A percentile compares a stretch with the other conserved stretches of the same genome.
Conservation (phyloP, 2,113 vertebrate genomes). For the Phycodurus eques region DNA sequence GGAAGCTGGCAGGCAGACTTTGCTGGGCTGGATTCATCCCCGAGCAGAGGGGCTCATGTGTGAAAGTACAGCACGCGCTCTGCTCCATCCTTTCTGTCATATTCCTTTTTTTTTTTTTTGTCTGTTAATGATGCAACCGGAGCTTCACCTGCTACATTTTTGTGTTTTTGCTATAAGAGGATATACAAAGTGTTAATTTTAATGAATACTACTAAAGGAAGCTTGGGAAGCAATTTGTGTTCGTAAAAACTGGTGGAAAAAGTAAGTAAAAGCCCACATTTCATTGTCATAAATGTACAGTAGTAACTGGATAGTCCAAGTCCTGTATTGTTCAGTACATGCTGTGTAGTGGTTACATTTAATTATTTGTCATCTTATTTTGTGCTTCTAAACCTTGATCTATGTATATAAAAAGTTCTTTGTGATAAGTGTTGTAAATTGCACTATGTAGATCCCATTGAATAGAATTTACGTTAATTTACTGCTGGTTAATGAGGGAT, state of each 20-base stretch:
- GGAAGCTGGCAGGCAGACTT: slow-evolving; percentile 33
- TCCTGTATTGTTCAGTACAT: background rate
- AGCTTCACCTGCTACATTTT: background rate
- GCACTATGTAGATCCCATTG: background rate
- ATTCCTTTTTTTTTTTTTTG: background rate
- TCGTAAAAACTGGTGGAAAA: background rate
- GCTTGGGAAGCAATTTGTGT: background rate
- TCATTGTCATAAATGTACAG: background rate
- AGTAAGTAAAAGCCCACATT: background rate
- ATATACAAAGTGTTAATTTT: background rate
- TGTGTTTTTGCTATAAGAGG: background rate
- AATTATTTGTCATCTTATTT: background rate
- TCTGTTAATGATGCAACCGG: background rate
- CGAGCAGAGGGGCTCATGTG: slow-evolving; percentile 24
- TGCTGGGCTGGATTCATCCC: slow-evolving; percentile 13
- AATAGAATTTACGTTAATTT: background rate
- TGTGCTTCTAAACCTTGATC: background rate
- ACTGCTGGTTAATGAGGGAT: background rate
- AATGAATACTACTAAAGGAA: background rate
- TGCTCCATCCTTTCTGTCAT: background rate
- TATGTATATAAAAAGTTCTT: too few relatives aligned
- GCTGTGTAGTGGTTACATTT: background rate
- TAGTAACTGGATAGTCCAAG: background rate
- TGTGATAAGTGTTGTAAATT: background rate
- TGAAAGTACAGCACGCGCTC: slow-evolving; percentile 9